Evolutionary conservation across 2,113 vertebrate species (phyloP), one percentile per base, ranked within the genome.

Genomic region (Paracyprichromis sp.): DNA sequence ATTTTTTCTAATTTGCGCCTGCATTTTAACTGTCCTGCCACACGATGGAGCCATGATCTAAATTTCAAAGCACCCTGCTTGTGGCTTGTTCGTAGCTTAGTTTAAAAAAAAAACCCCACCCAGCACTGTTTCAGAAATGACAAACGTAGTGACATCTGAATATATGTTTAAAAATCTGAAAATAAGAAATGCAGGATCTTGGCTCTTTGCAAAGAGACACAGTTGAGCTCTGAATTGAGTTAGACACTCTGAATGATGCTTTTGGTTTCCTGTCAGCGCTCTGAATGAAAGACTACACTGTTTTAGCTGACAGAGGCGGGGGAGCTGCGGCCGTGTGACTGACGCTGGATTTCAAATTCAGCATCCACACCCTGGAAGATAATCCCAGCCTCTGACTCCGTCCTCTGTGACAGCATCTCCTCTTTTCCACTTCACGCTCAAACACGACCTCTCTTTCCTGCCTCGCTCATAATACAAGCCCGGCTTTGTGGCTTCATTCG

Each of bases 241-340:
- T 71, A 88, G 63, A 90, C 83, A 86, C 29, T 90, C 86, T 93
- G 86, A 93, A 94, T 93, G 93, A 94, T 91, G 85, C 85, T 91
- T 94, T 92, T 94, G 92, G 95, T 93, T 96, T 84, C 80, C 87
- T 84, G 82, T 83, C 95, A 96, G 89, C 40, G 71, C 53, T 94
- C 92, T 93, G 94, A 94, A 92, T 94, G 90, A 96, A 93, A 94
- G 89, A 52, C 90, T 92, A 91, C 86, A 85, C 94, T 90, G 93
- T 95, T 95, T 95, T 83, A 91, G 94, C 94, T 85, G 84, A 86
- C 61, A 36, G 59, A 79, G 83, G 78, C 50, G 21, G 88, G 79
- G 85, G 54, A 86, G 83, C 82, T 88, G 89, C 11, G 84, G 89
- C 81, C 53, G 43, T 83, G 86, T 78, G 89, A 91, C 90, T 84